Base-by-base conservation (phyloP, 2,888 invertebrate species). In the Drosophila buzzatii region DNA sequence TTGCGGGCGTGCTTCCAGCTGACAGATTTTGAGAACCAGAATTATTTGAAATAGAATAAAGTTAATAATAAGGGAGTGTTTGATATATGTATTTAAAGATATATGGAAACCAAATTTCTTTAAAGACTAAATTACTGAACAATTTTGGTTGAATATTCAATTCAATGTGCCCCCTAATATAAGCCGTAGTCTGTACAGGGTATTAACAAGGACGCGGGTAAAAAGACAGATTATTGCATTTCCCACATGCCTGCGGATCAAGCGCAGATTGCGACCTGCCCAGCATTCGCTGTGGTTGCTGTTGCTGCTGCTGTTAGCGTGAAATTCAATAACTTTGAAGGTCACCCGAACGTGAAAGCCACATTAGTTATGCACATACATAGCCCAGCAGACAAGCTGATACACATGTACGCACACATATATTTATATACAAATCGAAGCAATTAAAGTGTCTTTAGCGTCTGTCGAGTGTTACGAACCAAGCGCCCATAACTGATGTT, bases 361-460 rank as follows among this genome's bases (percentile, higher is more conserved):
- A 70, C 88, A 84, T 84, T 89, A 84, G 79, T 64, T 56, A 67
- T 73, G 70, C 66, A 71, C 42, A 85, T 23, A 44, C 39, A 71
- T 42, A 66, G 60, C 39, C 64, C 61, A 31, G 58, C 52, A 62
- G 68, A 42, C 56, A 59, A 33, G 58, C 49, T 37, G 57, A 53
- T 58, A 41, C 41, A 41, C 18, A 56, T 41, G 8, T 16, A 35
- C 52, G 63, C 44, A 37, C 39, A 60, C 33, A 56, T 42, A 55
- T 41, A 57, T 45, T n/a, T 42, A 45, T 74, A 52, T 68, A 51
- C 64, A 64, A 69, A 73, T 73, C 61, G 64, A 86, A 89, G 86
- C 85, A 85, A 85, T 85, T 85, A 85, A 85, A 89, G 84, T 81
- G 89, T 85, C 85, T 89, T 85, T 90, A 90, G 90, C 83, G 58